Base-by-base conservation (phyloP, 2,113 vertebrate species). In the Carassius gibelio region DNA sequence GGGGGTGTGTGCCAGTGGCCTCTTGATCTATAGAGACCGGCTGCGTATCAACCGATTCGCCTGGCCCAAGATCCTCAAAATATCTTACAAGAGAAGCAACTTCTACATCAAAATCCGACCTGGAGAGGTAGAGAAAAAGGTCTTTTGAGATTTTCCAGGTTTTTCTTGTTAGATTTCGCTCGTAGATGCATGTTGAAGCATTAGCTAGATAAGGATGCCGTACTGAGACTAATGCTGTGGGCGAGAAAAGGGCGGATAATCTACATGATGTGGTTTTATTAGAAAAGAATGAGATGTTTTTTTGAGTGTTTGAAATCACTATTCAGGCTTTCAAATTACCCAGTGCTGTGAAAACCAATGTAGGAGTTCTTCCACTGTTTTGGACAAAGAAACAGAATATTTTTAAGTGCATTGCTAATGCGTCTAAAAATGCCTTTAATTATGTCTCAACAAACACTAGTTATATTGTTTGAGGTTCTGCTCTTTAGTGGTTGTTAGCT, bases 81-180 rank as follows among this genome's bases (percentile, higher is more conserved):
- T 99, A 88, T 99, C 98, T 36, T 99, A 99, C 83, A 99, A 99
- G 85, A 96, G 98, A 90, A 99, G 98, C 93, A 99, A 99, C 94
- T 99, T 99, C 93, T 99, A 99, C 92, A 99, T 99, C 93, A 99
- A 99, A 94, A 99, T 99, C 89, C 97, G 98, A 74, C 98, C 98
- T 0, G 98, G 98, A 87, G 98, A 99, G 96, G 98, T 99, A 90
- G 87, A 91, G 90, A 95, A 75, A 90, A 88, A 19, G 79, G 52
- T 86, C 79, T 88, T 87, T 87, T 90, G 71, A 84, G 86, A 74
- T 85, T 88, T 64, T 88, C 81, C 81, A 88, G 85, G 82, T 84
- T 85, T 88, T 77, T 81, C 87, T 87, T 75, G 75, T 59, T 78
- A 84, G 36, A 84, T n/a, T 42, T 14, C 72, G 1, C 61, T 79